Evolutionary conservation across 1,140 invertebrate genomes (phyloP).

Genomic region (Camponotus vicinus): DNA sequence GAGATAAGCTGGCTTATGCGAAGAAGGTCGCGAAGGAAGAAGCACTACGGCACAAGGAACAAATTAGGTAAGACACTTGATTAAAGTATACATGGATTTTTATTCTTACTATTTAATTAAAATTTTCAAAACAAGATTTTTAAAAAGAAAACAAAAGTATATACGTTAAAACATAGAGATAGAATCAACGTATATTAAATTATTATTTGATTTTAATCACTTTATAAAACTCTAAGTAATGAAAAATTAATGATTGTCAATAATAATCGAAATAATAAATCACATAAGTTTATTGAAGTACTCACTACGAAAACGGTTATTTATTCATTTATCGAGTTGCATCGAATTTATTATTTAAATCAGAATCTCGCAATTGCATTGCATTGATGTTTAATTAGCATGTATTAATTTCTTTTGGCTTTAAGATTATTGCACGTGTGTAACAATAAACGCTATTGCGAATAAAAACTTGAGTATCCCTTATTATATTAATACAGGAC

Average conservation of each 20-base stretch:
- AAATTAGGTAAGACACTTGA: constrained; percentile 84
- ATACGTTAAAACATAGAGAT: background rate
- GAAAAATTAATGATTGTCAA: background rate
- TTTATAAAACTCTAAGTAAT: background rate
- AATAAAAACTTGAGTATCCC: background rate
- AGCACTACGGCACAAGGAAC: constrained; percentile 88
- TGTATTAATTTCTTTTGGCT: background rate
- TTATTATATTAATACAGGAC: constrained; percentile 8
- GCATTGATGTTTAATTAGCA: constrained; percentile 38
- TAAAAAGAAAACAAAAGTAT: background rate
- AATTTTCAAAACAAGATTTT: background rate
- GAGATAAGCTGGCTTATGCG: constrained; percentile 88
- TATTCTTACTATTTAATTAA: background rate
- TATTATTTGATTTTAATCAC: background rate
- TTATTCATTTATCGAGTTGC: background rate
- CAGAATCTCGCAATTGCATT: background rate
- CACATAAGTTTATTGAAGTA: constrained; percentile 34
- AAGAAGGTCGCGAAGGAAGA: constrained; percentile 87
- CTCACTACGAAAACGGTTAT: background rate
- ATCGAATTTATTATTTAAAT: constrained; percentile 24
- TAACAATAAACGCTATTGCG: constrained; percentile 18
- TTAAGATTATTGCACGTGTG: constrained; percentile 27
- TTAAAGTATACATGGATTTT: background rate
- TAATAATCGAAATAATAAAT: constrained; percentile 38
- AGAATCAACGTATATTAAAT: background rate